Base-by-base conservation (phyloP, 2,113 vertebrate species). In the Anseranas semipalmata region DNA sequence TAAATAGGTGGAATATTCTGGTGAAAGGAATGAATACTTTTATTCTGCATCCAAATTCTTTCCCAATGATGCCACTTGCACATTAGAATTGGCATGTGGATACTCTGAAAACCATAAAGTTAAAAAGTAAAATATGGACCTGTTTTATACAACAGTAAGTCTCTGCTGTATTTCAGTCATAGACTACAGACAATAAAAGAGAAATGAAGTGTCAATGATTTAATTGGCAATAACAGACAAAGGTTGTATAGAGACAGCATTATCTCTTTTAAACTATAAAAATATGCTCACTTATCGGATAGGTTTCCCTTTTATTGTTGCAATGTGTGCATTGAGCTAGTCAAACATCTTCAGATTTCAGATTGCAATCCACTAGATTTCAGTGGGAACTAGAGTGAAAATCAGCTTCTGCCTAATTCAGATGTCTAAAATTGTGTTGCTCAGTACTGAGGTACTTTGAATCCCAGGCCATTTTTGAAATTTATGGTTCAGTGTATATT, bases 1-100 rank as follows among this genome's bases (percentile, higher is more conserved):
- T 93, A 96, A 91, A 95, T 95, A 96, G 75, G 89, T 82, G 65
- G 82, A 96, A 93, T 86, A 89, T 92, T 95, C 89, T 96, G 35
- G 59, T 89, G 85, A 87, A 81, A 89, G 52, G 66, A 90, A 84
- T 91, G 59, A 95, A 95, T 91, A 85, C 33, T 93, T 93, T 67
- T 80, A 76, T 94, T 74, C 86, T 92, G 78, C 53, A 46, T 95
- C 50, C 79, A 92, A 91, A 93, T 95, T 96, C 92, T 91, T 96
- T 95, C 85, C 56, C 89, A 87, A 1, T 93, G 85, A 94, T 94
- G 65, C 81, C 91, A 95, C 56, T 30, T 19, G 60, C 48, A 95
- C 79, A 83, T 93, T 87, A 93, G 24, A 93, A 28, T 74, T 97
- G 91, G 87, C 80, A 77, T 16, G 1, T 68, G 58, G 67, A 87